These are phyloP conservation scores for Heliconius hortense DNA, from an alignment of 2,888 invertebrate genomes.

Conservation along the genomic window DNA sequence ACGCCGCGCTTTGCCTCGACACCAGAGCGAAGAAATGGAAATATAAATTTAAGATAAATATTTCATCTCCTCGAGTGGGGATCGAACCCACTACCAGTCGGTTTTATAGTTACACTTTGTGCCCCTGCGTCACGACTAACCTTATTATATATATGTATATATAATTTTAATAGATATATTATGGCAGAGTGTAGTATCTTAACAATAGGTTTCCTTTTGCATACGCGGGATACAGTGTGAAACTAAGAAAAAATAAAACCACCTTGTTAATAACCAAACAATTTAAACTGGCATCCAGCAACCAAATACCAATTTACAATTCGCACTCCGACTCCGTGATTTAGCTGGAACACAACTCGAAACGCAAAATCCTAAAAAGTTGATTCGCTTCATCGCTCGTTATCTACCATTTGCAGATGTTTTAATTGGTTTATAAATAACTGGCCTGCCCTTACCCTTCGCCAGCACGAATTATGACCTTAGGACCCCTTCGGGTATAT, in stretches of 20 bases:
- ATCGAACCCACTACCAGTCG: too few relatives aligned
- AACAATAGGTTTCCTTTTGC: too few relatives aligned
- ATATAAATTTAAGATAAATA: too few relatives aligned
- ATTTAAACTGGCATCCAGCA: not conserved
- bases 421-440: constrained; percentile 81
- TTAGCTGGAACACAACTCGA: constrained; percentile 34
- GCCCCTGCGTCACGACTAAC: too few relatives aligned
- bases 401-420: constrained; percentile 69
- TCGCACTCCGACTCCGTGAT: constrained; percentile 31
- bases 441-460: constrained; percentile 60
- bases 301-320: constrained; percentile 12
- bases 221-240: too few relatives aligned
- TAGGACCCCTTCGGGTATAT: constrained; percentile 53
- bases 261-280: not conserved
- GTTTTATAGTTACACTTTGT: too few relatives aligned
- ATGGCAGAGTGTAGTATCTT: not conserved
- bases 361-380: constrained; percentile 52
- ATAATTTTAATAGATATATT: not conserved
- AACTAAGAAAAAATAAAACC: too few relatives aligned
- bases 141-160: not conserved
- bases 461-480: constrained; percentile 65
- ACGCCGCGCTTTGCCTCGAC: too few relatives aligned
- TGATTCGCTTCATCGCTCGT: constrained; percentile 54
- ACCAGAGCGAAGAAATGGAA: too few relatives aligned
- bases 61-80: too few relatives aligned